Base-by-base conservation (phyloP, 2,888 invertebrate genomes). In the Drosophila fulvimacula region DNA sequence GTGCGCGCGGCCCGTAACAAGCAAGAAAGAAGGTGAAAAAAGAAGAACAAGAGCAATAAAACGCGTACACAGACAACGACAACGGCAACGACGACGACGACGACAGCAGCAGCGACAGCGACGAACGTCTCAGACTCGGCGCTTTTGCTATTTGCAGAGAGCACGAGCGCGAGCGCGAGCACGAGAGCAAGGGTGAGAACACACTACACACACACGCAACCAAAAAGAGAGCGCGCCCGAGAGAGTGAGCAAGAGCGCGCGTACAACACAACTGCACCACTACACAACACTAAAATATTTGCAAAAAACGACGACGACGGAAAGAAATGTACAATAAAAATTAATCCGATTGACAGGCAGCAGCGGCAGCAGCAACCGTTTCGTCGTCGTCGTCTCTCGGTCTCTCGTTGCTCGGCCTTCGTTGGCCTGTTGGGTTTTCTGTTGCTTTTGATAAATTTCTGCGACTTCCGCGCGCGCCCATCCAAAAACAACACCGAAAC, bases 1-100 rank as follows among this genome's bases (percentile, higher is more conserved):
- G 76, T 77, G 74, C 83, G 81, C 83, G 86, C 76, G 72, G 79
- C 78, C 76, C 77, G 73, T 80, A 84, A 83, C 80, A 74, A 79
- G 66, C 71, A 79, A 73, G 80, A 81, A 81, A 82, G 79, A 86
- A 82, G 79, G 89, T 84, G 81, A 83, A 84, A 88, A 86, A 80
- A 79, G 76, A 81, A 82, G 75, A 76, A 81, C 79, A 73, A 73
- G 81, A 75, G 75, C 63, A 68, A 74, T 65, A 79, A 73, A 70
- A 79, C 75, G 70, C 74, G 65, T 77, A 77, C 73, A 61, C 70
- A 80, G 72, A 76, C 78, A 65, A 80, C 74, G 78, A 65, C 69
- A 55, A 77, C 69, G 56, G 24, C 61, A 42, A 24, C 44, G 24
- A 24, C 44, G 15, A 42, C 41, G 70, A 76, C 76, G 56, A 38